Base-by-base conservation (phyloP, 2,888 invertebrate genomes). In the Hanleya hanleyi region DNA sequence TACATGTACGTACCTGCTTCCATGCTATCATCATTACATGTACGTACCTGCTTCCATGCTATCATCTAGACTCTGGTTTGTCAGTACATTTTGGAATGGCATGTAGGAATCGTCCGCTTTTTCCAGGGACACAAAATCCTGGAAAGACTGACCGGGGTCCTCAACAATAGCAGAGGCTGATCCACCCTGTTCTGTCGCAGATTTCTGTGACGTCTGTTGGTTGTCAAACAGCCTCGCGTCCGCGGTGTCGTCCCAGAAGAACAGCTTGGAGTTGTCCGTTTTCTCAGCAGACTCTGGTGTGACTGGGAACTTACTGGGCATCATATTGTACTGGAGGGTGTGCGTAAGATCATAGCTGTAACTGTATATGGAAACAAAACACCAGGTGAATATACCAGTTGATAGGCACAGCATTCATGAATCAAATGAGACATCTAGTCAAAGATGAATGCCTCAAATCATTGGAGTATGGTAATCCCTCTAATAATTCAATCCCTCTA, bases 291-390 rank as follows among this genome's bases (percentile, higher is more conserved):
- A 41, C 29, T 37, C 33, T 5, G 70, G 33, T 9, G 18, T 32
- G 64, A 26, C 26, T 41, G 62, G 12, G 35, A 26, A 26, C 37
- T 70, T 38, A n/a, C 73, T 74, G 9, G 84, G 94, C 0, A 96
- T 94, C 93, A 97, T 93, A 88, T 99, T 99, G 91, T 96, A 95
- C 92, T 99, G 99, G 35, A 99, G 92, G 0, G 97, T 97, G 82
- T 98, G 96, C 0, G 96, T 97, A 75, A 98, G 92, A 90, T 98
- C 97, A 91, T 98, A 98, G 79, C 97, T 97, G 88, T 97, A 98
- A 90, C 97, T 95, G 89, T 81, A 92, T 77, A 77, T 81, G 79
- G 68, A 47, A 51, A 47, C 47, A 50, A 38, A 70, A n/a, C n/a
- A n/a, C n/a, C n/a, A n/a, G n/a, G n/a, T n/a, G n/a, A n/a, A n/a